Evolutionary conservation across 2,113 vertebrate genomes (phyloP).

Genomic region (Nycticebus coucang): DNA sequence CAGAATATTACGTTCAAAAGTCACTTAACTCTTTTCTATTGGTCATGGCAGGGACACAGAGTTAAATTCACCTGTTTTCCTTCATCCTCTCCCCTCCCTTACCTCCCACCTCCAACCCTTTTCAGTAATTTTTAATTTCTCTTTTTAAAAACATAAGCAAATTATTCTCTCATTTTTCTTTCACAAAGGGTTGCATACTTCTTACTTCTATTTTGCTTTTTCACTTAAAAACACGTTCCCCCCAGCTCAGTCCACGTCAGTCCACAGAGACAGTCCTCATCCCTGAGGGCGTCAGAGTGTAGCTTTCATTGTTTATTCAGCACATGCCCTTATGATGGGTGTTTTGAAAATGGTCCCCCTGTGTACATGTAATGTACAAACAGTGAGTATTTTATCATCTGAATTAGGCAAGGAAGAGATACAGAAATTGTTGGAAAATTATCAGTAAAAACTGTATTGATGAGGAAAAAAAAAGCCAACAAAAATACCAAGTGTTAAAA

Average conservation of each 20-base stretch:
- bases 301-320: background rate
- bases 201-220: background rate
- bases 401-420: background rate
- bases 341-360: background rate
- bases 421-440: background rate
- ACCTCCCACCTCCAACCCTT: background rate
- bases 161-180: background rate
- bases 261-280: background rate
- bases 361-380: no score
- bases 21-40: background rate
- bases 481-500: background rate
- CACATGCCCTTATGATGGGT: background rate
- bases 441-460: background rate
- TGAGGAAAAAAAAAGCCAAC: background rate
- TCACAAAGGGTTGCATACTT: background rate
- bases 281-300: background rate
- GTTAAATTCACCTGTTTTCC: no score
- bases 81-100: background rate
- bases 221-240: background rate
- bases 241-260: rapidly evolving
- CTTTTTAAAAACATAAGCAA: background rate
- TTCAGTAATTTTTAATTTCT: background rate
- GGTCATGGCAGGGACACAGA: rapidly evolving
- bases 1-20: background rate
- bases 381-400: background rate